A percentile compares a stretch with the other conserved stretches of the same genome.
Evolutionary conservation across 2,113 vertebrate species (phyloP).

Genomic region (Rynchops niger): DNA sequence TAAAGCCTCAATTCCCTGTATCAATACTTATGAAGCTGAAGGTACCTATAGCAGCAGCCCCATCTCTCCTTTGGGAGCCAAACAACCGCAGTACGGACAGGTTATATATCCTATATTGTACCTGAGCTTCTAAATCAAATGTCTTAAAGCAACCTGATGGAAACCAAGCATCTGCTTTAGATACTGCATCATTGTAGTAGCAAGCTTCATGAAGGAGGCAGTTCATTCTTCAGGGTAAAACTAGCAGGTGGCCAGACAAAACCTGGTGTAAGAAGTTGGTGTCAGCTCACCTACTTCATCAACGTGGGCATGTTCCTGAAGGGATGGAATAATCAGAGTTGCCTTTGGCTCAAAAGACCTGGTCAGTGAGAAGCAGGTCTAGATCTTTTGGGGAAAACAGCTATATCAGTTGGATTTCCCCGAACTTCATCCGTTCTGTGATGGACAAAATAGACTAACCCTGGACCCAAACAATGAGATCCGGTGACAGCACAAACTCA

Average conservation of each 20-base stretch:
- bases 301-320: background rate
- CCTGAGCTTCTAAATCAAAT: background rate
- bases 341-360: background rate
- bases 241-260: background rate
- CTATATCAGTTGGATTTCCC: background rate
- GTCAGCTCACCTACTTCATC: background rate
- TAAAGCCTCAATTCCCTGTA: background rate
- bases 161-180: background rate
- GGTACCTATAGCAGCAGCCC: background rate
- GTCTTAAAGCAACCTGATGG: background rate
- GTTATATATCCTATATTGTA: background rate
- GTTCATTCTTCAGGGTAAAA: background rate
- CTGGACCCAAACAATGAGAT: background rate
- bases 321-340: background rate
- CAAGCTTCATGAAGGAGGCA: background rate
- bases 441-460: background rate
- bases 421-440: background rate
- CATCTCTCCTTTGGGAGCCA: background rate
- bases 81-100: background rate
- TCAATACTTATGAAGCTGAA: background rate
- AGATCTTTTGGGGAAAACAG: background rate
- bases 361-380: background rate
- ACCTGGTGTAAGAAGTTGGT: background rate
- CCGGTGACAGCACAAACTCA: background rate
- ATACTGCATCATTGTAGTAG: background rate